Evolutionary conservation across 1,140 invertebrate species (phyloP).

Genomic region (Eriocheir sinensis): DNA sequence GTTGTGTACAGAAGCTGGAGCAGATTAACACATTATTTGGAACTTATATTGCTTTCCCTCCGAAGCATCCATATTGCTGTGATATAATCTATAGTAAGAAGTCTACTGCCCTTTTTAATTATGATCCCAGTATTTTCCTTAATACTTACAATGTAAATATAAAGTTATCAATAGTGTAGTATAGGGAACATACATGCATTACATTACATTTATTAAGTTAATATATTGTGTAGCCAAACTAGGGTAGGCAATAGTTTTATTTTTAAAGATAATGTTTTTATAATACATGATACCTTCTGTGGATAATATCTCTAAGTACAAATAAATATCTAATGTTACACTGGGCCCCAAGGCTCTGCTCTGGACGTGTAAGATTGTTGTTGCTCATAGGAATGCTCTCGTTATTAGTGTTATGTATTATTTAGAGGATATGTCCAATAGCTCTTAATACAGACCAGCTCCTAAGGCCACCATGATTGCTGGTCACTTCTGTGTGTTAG

Average conservation of each 20-base stretch:
- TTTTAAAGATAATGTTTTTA: too few species aligned
- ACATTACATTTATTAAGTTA: neutral
- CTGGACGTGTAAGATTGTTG: neutral
- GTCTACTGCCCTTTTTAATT: neutral
- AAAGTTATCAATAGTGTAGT: neutral
- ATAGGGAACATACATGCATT: neutral
- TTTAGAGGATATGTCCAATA: neutral
- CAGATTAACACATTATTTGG: too few species aligned
- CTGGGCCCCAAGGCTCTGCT: neutral
- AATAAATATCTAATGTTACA: neutral
- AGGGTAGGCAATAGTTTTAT: neutral
- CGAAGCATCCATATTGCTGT: neutral
- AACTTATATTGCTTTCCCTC: neutral
- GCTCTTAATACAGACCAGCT: neutral
- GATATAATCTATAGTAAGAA: neutral
- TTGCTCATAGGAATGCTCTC: neutral
- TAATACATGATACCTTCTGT: neutral
- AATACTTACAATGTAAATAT: neutral
- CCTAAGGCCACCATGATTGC: neutral
- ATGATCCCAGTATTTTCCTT: neutral
- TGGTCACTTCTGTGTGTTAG: neutral
- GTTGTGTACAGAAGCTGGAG: neutral
- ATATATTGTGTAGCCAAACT: neutral
- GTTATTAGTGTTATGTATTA: neutral
- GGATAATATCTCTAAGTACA: conserved; percentile 24